A percentile compares a stretch with the other conserved stretches of the same genome.
phyloP scores from a whole-genome alignment of 2,888 invertebrate species.

The Creontiades dilutus region DNA sequence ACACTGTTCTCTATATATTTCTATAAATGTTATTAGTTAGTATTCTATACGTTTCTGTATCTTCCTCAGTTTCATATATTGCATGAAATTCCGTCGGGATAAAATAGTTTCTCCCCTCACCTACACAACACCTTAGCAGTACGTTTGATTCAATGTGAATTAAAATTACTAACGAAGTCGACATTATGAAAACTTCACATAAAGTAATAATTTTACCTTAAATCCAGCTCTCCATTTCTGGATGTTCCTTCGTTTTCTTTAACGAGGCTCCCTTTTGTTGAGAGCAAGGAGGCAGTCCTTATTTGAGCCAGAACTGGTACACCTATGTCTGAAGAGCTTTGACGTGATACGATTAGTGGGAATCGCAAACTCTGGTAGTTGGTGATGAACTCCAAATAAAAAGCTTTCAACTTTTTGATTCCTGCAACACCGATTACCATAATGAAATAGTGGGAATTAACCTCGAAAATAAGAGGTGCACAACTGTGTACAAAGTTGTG shows the following conservation, averaged over 20 bases:
- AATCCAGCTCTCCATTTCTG: constrained; percentile 83
- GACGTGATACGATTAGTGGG: constrained; percentile 80
- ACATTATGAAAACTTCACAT: too few relatives aligned
- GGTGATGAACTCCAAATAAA: constrained; percentile 79
- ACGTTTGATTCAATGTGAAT: too few relatives aligned
- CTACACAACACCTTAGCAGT: too few relatives aligned
- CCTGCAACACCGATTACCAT: constrained; percentile 79
- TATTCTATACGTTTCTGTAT: too few relatives aligned
- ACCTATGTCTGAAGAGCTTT: constrained; percentile 82
- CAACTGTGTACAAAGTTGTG: too few relatives aligned
- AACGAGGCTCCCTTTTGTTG: constrained; percentile 85
- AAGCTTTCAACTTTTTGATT: constrained; percentile 80
- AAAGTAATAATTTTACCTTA: constrained; percentile 78
- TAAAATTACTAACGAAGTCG: too few relatives aligned
- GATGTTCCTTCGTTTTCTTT: constrained; percentile 81
- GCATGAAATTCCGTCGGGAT: too few relatives aligned
- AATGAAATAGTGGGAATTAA: constrained; percentile 1
- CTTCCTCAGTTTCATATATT: too few relatives aligned
- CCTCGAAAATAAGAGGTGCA: too few relatives aligned
- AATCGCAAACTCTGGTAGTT: constrained; percentile 81
- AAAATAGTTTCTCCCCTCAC: too few relatives aligned
- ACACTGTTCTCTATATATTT: too few relatives aligned
- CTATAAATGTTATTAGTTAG: too few relatives aligned
- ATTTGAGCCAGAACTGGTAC: constrained; percentile 82
- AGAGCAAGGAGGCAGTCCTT: constrained; percentile 81